phyloP scores from a whole-genome alignment of 2,113 vertebrate species.

The Acrocephalus kingi region DNA sequence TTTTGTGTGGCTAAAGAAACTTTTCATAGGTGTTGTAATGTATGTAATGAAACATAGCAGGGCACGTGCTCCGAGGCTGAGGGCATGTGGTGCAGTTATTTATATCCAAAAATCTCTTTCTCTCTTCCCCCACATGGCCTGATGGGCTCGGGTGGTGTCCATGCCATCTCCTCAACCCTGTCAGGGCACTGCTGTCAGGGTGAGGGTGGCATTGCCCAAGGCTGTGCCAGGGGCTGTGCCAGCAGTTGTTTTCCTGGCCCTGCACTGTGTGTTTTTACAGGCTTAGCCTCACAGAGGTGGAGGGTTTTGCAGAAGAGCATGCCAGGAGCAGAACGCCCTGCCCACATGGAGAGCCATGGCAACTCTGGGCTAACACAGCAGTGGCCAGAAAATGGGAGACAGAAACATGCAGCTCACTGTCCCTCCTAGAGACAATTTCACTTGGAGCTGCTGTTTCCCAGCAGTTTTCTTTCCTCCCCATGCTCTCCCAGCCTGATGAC shows the following conservation, averaged over 20 bases:
- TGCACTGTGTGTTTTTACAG: neutral
- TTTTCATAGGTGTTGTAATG: neutral
- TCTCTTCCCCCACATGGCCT: accelerated
- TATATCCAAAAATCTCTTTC: neutral
- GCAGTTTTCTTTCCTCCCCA: accelerated
- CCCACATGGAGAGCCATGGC: neutral
- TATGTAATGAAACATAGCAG: neutral
- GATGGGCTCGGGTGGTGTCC: neutral
- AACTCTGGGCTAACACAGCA: neutral
- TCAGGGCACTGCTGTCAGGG: neutral
- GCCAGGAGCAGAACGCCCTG: neutral
- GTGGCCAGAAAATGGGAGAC: neutral
- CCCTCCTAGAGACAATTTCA: neutral
- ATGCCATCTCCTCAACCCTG: neutral
- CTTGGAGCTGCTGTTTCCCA: neutral
- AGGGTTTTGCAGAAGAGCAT: neutral
- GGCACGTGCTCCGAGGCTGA: neutral
- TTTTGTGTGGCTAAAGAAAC: neutral
- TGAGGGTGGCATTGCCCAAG: neutral
- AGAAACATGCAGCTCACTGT: neutral
- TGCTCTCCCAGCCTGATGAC: neutral
- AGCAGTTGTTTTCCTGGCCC: neutral
- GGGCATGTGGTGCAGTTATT: neutral
- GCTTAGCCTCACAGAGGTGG: neutral
- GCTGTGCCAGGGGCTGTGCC: neutral